These are phyloP conservation scores for Pseudomyrmex concolor DNA, from an alignment of 1,140 invertebrate species.

Conservation along the genomic window DNA sequence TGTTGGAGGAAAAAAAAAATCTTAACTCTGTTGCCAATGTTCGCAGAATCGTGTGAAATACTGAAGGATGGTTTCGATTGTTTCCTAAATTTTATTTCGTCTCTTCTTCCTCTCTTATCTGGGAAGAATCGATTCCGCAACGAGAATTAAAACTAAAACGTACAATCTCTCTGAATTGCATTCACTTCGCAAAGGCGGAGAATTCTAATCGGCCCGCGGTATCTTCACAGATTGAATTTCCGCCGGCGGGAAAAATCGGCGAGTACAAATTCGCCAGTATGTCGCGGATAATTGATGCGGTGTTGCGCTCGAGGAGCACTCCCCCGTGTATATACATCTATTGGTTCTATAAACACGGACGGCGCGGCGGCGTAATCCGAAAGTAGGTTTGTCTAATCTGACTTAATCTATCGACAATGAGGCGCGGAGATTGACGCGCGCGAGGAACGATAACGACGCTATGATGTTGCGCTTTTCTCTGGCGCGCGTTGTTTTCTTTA, in stretches of 20 bases:
- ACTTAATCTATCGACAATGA: slow-evolving; percentile 61
- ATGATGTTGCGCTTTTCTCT: slow-evolving; percentile 57
- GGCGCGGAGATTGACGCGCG: slow-evolving; percentile 54
- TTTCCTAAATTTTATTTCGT: neutral
- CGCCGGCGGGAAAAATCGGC: slow-evolving; percentile 39
- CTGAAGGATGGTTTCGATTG: neutral
- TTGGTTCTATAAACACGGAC: slow-evolving; percentile 45
- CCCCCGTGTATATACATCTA: neutral
- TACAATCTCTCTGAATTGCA: slow-evolving; percentile 28
- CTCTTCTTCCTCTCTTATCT: too few species aligned
- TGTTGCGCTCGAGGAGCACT: slow-evolving; percentile 4
- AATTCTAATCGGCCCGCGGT: neutral
- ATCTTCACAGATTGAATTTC: slow-evolving; percentile 26
- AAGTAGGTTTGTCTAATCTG: slow-evolving; percentile 58
- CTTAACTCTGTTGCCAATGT: too few species aligned
- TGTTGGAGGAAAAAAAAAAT: too few species aligned
- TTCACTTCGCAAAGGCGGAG: neutral
- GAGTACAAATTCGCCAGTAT: slow-evolving; percentile 53
- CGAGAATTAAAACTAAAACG: slow-evolving; percentile 22
- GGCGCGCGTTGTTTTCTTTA: neutral
- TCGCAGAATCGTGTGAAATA: too few species aligned
- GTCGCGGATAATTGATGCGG: slow-evolving; percentile 54
- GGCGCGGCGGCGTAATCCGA: slow-evolving; percentile 48
- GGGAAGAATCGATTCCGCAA: neutral
- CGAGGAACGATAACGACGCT: slow-evolving; percentile 51